These are phyloP conservation scores for Tachuris rubrigastra DNA, from an alignment of 2,113 vertebrate species.

Conservation along the genomic window DNA sequence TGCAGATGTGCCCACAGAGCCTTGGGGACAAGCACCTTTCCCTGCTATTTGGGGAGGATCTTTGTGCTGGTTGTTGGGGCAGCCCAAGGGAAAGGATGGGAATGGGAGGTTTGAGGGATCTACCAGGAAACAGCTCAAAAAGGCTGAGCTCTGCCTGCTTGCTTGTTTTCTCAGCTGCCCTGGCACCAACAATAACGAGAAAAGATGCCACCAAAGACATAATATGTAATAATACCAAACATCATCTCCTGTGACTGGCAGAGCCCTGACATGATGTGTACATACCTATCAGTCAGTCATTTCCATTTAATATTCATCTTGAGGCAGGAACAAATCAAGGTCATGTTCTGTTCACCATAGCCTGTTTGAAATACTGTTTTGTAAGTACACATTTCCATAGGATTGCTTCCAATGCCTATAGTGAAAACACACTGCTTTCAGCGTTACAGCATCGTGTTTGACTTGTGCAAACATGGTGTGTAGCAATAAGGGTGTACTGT, in stretches of 20 bases:
- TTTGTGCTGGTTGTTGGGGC: background rate
- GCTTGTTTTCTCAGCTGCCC: background rate
- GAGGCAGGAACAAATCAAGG: background rate
- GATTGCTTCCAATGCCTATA: background rate
- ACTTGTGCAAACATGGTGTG: background rate
- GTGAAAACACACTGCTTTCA: background rate
- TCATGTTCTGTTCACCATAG: background rate
- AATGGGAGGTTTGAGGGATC: background rate
- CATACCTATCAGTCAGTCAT: background rate
- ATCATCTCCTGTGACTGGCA: background rate
- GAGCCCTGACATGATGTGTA: background rate
- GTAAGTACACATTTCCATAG: background rate
- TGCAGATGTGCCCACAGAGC: rapidly evolving
- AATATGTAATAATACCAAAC: background rate
- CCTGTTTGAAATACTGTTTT: background rate
- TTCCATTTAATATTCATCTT: background rate
- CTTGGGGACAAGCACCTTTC: background rate
- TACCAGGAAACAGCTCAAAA: background rate
- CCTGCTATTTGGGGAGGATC: too few species aligned
- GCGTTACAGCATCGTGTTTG: background rate
- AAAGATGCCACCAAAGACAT: background rate
- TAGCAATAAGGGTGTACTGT: background rate
- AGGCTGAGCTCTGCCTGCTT: background rate
- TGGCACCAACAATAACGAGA: background rate
- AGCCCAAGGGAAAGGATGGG: background rate